Percentiles rank a stretch among this genome's conserved stretches.
Evolutionary conservation across 2,797 vertebrate genomes (phyloP).

Genomic region (Leptoclinus maculatus): DNA sequence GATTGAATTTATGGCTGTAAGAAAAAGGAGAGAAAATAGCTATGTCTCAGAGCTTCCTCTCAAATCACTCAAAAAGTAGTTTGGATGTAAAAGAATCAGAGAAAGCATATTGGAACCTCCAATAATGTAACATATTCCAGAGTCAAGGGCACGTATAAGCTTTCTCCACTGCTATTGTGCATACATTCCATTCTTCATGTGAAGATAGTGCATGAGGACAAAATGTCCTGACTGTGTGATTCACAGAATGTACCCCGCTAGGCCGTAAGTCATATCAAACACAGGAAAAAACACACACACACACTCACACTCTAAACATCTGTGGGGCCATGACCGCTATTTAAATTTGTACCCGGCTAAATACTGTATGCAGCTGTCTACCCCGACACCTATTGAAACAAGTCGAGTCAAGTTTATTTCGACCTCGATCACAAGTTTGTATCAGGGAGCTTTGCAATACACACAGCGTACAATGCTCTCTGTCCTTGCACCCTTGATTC

Average conservation of each 20-base stretch:
- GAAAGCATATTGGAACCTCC: background rate
- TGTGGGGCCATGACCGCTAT: slow-evolving; percentile 43
- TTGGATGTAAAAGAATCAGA: slow-evolving; percentile 33
- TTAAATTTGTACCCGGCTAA: slow-evolving; percentile 32
- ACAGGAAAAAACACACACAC: slow-evolving; percentile 17
- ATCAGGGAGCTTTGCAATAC: slow-evolving; percentile 4
- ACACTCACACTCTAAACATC: slow-evolving; percentile 41
- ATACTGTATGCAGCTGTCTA: slow-evolving; percentile 46
- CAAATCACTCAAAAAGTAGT: slow-evolving; percentile 34
- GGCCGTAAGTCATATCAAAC: slow-evolving; percentile 21
- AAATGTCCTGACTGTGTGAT: slow-evolving; percentile 26
- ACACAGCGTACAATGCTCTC: background rate
- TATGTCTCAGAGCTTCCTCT: slow-evolving; percentile 9
- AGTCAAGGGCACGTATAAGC: background rate
- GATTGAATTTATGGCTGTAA: slow-evolving; percentile 52
- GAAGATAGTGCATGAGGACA: background rate
- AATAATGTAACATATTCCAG: slow-evolving; percentile 11
- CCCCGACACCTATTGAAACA: slow-evolving; percentile 36
- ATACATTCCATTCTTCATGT: slow-evolving; percentile 1
- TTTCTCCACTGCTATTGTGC: background rate
- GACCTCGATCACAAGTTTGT: slow-evolving; percentile 29
- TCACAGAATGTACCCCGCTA: slow-evolving; percentile 24
- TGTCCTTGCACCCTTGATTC: background rate
- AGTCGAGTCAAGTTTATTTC: slow-evolving; percentile 44
- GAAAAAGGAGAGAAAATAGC: slow-evolving; percentile 22